Conservation (phyloP, 2,113 vertebrate genomes). For the Romanogobio albipinnatus region DNA sequence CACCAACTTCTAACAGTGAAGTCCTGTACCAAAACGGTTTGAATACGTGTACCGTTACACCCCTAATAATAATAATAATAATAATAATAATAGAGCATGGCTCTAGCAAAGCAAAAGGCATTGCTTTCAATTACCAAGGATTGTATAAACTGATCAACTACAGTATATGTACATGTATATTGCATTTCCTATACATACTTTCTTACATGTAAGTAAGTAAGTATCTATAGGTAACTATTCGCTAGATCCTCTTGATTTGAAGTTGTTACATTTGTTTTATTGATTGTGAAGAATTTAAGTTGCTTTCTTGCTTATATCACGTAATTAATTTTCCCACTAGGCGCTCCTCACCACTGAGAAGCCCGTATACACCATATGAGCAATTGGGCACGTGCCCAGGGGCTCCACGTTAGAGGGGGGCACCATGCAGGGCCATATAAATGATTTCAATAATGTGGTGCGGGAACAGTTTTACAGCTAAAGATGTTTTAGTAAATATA, state of each 20-base stretch:
- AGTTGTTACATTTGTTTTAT: neutral
- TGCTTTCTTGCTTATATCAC: neutral
- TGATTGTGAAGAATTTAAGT: neutral
- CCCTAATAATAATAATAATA: too few species aligned
- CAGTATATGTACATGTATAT: too few species aligned
- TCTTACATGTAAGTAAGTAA: too few species aligned
- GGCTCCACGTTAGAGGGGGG: neutral
- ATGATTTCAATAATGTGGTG: neutral
- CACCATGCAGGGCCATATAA: neutral
- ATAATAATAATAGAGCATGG: too few species aligned
- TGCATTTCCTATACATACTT: too few species aligned
- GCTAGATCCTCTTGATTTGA: neutral
- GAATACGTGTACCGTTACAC: too few species aligned
- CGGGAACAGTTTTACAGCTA: neutral
- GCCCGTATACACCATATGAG: neutral
- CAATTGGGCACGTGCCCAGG: constrained; percentile 2
- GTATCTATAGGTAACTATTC: neutral
- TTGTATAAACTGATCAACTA: too few species aligned
- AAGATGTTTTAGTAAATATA: constrained; percentile 20
- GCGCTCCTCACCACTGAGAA: neutral
- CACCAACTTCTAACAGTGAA: too few species aligned
- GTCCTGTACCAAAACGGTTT: too few species aligned
- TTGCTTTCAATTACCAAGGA: too few species aligned
- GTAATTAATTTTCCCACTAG: neutral
- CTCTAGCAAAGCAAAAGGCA: too few species aligned